These are phyloP conservation scores for Monochamus saltuarius DNA, from an alignment of 1,140 invertebrate genomes.

Conservation along the genomic window DNA sequence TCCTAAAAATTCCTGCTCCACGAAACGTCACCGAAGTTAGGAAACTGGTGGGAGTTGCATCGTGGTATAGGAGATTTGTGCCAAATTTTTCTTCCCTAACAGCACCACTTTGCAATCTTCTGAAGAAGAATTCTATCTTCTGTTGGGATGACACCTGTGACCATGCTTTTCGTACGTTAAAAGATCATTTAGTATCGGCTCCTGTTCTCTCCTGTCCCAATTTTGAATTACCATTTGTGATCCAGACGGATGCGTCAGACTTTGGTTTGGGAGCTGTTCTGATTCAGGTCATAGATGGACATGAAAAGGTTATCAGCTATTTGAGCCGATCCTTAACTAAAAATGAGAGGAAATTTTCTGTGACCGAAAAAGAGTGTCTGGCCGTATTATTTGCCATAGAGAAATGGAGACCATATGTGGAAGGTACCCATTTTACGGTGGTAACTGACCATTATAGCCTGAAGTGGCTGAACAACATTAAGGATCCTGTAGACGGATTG, in stretches of 20 bases:
- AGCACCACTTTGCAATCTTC: constrained; percentile 46
- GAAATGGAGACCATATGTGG: constrained; percentile 6
- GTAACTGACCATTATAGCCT: constrained; percentile 53
- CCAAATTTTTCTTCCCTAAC: constrained; percentile 45
- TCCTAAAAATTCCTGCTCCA: no score
- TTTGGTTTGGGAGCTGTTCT: constrained; percentile 35
- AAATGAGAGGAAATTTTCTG: constrained; percentile 48
- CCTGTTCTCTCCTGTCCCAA: constrained; percentile 37
- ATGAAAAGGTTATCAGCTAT: constrained; percentile 32
- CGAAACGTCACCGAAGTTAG: no score
- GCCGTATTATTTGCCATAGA: constrained; percentile 48
- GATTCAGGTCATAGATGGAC: constrained; percentile 26
- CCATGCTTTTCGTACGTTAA: constrained; percentile 26
- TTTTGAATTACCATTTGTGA: constrained; percentile 27
- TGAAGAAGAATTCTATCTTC: constrained; percentile 38
- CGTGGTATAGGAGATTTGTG: constrained; percentile 48
- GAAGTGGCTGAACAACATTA: constrained; percentile 51
- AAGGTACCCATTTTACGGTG: background rate
- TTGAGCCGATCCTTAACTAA: constrained; percentile 30
- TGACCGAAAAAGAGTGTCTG: constrained; percentile 55
- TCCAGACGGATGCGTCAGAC: constrained; percentile 29
- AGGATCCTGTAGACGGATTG: constrained; percentile 48
- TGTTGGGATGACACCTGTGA: constrained; percentile 19
- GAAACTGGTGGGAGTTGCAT: no score
- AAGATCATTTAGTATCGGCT: constrained; percentile 24